Evolutionary conservation across 2,888 invertebrate genomes (phyloP).

Genomic region (Dasypolia templi): DNA sequence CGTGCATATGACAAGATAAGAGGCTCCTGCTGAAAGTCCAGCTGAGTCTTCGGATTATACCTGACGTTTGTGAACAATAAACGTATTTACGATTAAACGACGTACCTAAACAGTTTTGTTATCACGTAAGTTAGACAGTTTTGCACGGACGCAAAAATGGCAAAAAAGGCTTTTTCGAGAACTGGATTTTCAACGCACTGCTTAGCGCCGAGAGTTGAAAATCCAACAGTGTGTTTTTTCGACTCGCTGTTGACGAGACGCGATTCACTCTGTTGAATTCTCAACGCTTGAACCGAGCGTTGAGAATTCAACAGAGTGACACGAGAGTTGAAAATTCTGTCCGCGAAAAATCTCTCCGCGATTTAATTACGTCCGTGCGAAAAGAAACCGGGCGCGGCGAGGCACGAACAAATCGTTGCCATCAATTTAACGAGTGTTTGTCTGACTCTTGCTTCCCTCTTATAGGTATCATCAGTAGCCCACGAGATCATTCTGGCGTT

Average conservation of each 20-base stretch:
- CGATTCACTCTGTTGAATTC: too few relatives aligned
- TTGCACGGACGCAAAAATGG: too few relatives aligned
- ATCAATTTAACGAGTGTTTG: slow-evolving; percentile 15
- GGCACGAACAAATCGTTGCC: neutral
- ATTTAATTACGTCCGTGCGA: too few relatives aligned
- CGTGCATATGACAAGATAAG: slow-evolving; percentile 69
- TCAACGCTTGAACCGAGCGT: too few relatives aligned
- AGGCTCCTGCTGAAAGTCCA: slow-evolving; percentile 37
- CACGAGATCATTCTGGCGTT: slow-evolving; percentile 96
- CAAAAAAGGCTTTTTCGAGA: too few relatives aligned
- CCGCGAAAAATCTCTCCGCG: too few relatives aligned
- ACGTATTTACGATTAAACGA: slow-evolving; percentile 38
- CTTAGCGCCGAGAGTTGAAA: too few relatives aligned
- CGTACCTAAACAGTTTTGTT: slow-evolving; percentile 49
- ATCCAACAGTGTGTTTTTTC: too few relatives aligned
- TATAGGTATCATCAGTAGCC: slow-evolving; percentile 94
- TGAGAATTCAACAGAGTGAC: too few relatives aligned
- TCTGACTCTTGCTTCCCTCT: neutral
- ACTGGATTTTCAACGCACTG: too few relatives aligned
- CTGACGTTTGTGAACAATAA: slow-evolving; percentile 56
- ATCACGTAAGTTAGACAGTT: slow-evolving; percentile 28
- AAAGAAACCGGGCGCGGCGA: neutral
- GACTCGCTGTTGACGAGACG: too few relatives aligned
- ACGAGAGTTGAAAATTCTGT: too few relatives aligned
- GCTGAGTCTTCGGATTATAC: slow-evolving; percentile 46